Percentiles rank a stretch among this genome's conserved stretches.
Conservation (phyloP, 2,113 vertebrate genomes). For the Melanerpes aurifrons region DNA sequence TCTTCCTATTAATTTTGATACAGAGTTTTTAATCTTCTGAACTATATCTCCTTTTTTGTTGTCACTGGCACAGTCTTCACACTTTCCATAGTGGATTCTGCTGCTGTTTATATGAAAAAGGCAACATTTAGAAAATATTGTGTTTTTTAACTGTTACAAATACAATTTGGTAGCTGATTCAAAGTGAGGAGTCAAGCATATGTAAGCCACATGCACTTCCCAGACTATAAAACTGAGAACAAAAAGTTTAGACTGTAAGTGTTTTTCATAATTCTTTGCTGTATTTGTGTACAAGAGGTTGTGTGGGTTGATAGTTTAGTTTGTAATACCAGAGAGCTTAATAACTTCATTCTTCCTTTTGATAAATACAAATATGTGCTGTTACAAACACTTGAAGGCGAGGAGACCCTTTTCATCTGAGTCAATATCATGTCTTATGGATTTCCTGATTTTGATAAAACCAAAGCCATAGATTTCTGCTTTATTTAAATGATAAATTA, state of each 20-base stretch:
- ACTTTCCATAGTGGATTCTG: background rate
- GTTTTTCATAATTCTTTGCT: background rate
- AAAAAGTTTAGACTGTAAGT: background rate
- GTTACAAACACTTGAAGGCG: background rate
- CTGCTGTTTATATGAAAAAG: background rate
- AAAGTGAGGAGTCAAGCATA: background rate
- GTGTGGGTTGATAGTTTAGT: background rate
- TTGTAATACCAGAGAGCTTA: background rate
- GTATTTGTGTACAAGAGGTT: background rate
- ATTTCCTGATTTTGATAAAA: background rate
- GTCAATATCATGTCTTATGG: background rate
- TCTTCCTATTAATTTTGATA: background rate
- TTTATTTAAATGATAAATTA: conserved; percentile 17
- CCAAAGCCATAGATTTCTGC: background rate
- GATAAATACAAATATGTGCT: background rate
- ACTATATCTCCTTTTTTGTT: background rate
- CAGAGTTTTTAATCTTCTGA: background rate
- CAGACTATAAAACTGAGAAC: background rate
- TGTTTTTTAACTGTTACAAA: background rate
- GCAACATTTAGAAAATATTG: background rate
- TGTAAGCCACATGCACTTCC: background rate
- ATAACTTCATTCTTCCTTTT: background rate
- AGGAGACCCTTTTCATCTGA: background rate
- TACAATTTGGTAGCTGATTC: background rate
- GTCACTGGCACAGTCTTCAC: background rate